Conservation (phyloP, 2,797 vertebrate genomes). For the Meda fulgida region DNA sequence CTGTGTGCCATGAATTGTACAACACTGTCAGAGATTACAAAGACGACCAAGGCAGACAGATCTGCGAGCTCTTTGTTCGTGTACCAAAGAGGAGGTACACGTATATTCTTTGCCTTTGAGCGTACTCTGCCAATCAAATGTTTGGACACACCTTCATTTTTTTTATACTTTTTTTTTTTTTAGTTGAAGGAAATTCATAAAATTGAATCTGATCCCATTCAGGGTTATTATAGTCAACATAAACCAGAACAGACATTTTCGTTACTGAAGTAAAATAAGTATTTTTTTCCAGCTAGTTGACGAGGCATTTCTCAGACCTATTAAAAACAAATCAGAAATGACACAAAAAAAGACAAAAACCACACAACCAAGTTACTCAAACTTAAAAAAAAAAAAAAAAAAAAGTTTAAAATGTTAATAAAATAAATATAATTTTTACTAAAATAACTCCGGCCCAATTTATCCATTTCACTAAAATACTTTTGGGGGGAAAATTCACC, state of each 20-base stretch:
- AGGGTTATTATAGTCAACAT: not conserved
- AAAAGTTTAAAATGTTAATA: not conserved
- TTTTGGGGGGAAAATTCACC: no score
- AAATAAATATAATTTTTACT: not conserved
- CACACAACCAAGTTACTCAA: not conserved
- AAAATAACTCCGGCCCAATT: not conserved
- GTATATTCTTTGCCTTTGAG: not conserved
- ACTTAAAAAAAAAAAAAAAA: not conserved
- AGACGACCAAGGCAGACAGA: constrained; percentile 92
- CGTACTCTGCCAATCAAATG: not conserved
- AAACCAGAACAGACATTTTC: no score
- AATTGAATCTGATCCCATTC: not conserved
- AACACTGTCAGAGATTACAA: constrained; percentile 96
- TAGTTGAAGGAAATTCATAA: not conserved
- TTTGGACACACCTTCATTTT: not conserved
- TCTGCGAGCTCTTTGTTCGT: constrained; percentile 92
- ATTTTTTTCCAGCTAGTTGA: no score
- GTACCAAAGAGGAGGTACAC: constrained; percentile 93
- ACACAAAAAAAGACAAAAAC: not conserved
- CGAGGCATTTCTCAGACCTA: no score
- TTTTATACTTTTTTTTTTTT: not conserved
- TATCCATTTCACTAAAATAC: not conserved
- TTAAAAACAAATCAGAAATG: no score
- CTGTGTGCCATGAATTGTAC: constrained; percentile 96
- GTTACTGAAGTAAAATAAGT: no score